phyloP scores from a whole-genome alignment of 1,140 invertebrate genomes.

The Aphelenchoides fujianensis region DNA sequence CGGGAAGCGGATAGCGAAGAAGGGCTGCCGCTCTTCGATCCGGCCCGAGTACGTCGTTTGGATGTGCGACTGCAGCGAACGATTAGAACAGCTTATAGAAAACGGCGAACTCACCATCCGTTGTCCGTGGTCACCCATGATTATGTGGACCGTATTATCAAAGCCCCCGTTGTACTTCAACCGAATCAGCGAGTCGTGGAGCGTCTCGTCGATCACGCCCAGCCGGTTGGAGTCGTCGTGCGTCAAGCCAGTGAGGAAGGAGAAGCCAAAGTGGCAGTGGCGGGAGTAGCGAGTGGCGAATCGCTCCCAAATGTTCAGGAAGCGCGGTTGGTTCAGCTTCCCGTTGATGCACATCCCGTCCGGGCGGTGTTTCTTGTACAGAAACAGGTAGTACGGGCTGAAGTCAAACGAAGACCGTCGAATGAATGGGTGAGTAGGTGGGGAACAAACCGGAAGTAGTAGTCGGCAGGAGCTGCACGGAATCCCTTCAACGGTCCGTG shows the following conservation, averaged over 20 bases:
- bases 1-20: slow-evolving; percentile 52
- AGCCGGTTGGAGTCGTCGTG: neutral
- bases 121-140: slow-evolving; percentile 65
- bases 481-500: slow-evolving; percentile 10
- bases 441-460: slow-evolving; percentile 17
- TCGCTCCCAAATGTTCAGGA: slow-evolving; percentile 4
- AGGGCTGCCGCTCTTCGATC: slow-evolving; percentile 60
- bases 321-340: neutral
- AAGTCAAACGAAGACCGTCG: too few species aligned
- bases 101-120: slow-evolving; percentile 37
- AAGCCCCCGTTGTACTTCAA: slow-evolving; percentile 37
- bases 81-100: neutral
- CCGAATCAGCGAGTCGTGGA: neutral
- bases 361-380: neutral
- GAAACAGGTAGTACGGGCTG: slow-evolving; percentile 6
- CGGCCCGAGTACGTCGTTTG: slow-evolving; percentile 49
- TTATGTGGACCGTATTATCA: slow-evolving; percentile 63
- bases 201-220: neutral
- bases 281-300: neutral
- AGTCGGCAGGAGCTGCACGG: slow-evolving; percentile 2
- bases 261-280: neutral
- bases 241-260: neutral
- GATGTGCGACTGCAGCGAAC: slow-evolving; percentile 29
- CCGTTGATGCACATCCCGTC: neutral
- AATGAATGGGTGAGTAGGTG: too few species aligned